Base-by-base conservation (phyloP, 2,113 vertebrate genomes). In the Plectropomus leopardus region DNA sequence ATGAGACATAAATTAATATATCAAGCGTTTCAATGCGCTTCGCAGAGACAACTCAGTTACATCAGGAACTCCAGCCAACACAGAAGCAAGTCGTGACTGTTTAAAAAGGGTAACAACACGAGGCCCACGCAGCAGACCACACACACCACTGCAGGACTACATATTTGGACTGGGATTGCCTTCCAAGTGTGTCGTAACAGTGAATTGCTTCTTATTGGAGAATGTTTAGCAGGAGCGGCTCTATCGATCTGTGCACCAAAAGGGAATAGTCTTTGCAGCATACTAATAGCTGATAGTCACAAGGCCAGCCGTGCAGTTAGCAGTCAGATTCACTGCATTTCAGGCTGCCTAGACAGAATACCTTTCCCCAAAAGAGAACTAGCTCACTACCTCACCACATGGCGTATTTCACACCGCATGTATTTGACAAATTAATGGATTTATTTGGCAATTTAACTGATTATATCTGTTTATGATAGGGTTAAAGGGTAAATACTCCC, bases 41-140 rank as follows among this genome's bases (percentile, higher is more conserved):
- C 36, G 17, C 30, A 44, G 40, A 67, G 51, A 76, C 30, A 36
- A 67, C 53, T 66, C 51, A 48, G 80, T 74, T 71, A 13, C 11
- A 72, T 70, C 30, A 68, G 66, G 50, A 80, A 77, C 3, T 73
- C 60, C 28, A 72, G 68, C 72, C 45, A 86, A 74, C 48, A 71
- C 36, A 28, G 45, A 50, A 40, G 48, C 51, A 32, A 70, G 66
- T 89, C 65, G 84, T 88, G 85, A 85, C 79, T 58, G 45, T 82
- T 87, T 85, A 82, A 88, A 90, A 76, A 69, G 64, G 72, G 79
- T 48, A 80, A 81, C 76, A 80, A 54, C 71, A 60, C 50, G 5
- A 40, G 59, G 76, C 82, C 86, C 83, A 87, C 85, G 54, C 76
- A 86, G 72, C 80, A 76, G 80, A 79, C 30, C 71, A 76, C 76